phyloP scores from a whole-genome alignment of 2,113 vertebrate genomes.

The Pteropus alecto region DNA sequence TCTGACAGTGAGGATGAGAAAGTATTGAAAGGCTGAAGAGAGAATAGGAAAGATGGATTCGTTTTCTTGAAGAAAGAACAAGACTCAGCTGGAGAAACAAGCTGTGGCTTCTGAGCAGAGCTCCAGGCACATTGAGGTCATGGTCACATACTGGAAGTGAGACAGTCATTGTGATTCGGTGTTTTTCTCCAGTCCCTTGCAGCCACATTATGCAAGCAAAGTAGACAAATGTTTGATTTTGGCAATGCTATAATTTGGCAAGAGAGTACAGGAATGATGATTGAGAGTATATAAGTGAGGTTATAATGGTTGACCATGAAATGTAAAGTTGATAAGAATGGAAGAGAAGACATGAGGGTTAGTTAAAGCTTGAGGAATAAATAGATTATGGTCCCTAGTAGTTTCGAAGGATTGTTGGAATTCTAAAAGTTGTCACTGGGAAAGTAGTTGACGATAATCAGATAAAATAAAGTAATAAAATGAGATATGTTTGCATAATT shows the following conservation, averaged over 20 bases:
- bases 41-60: background rate
- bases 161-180: background rate
- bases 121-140: rapidly evolving
- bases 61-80: background rate
- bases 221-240: background rate
- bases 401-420: background rate
- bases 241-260: background rate
- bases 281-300: background rate
- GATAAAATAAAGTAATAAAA: background rate
- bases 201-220: background rate
- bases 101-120: background rate
- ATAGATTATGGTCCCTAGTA: background rate
- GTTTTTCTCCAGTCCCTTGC: background rate
- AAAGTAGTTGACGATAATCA: background rate
- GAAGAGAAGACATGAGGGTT: background rate
- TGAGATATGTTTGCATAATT: background rate
- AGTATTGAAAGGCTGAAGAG: background rate
- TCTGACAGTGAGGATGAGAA: background rate
- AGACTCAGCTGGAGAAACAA: background rate
- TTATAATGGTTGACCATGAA: background rate
- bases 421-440: background rate
- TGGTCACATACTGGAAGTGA: background rate
- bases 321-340: background rate
- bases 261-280: background rate
- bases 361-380: background rate